Evolutionary conservation across 2,113 vertebrate genomes (phyloP).

Genomic region (Scomber scombrus): DNA sequence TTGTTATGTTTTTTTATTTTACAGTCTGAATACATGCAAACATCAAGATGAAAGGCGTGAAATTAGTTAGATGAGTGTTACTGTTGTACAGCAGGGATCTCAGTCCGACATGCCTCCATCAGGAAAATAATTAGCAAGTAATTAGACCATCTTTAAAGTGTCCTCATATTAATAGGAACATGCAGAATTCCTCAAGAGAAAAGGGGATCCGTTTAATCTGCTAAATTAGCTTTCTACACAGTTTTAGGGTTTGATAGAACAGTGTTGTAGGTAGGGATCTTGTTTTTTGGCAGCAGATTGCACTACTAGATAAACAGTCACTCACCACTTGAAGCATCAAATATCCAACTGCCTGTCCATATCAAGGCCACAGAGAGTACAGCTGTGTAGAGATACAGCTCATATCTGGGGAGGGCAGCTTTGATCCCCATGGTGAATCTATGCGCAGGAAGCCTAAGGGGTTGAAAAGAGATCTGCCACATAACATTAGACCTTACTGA

Average conservation of each 20-base stretch:
- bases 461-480: conserved; percentile 22
- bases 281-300: not conserved
- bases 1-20: too few relatives aligned
- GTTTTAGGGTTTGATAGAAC: conserved; percentile 28
- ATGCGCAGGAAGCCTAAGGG: conserved; percentile 42
- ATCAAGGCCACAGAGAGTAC: conserved; percentile 87
- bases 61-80: conserved; percentile 19
- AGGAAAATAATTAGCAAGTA: conserved; percentile 46
- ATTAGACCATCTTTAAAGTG: conserved; percentile 48
- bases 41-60: not conserved
- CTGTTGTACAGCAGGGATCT: not conserved
- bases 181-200: conserved; percentile 19
- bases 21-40: conserved; percentile 6
- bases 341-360: conserved; percentile 91
- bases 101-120: conserved; percentile 11
- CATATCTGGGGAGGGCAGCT: conserved; percentile 88
- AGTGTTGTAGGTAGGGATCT: not conserved
- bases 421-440: conserved; percentile 90
- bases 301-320: not conserved
- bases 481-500: conserved; percentile 25
- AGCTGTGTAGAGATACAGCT: conserved; percentile 93
- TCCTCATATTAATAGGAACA: conserved; percentile 45
- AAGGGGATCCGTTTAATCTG: conserved; percentile 10
- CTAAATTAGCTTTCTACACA: conserved; percentile 10
- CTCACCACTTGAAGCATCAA: conserved; percentile 93